A percentile compares a stretch with the other conserved stretches of the same genome.
These are phyloP conservation scores for Chamaetylas fuelleborni DNA, from an alignment of 2,113 vertebrate genomes.

Conservation along the genomic window DNA sequence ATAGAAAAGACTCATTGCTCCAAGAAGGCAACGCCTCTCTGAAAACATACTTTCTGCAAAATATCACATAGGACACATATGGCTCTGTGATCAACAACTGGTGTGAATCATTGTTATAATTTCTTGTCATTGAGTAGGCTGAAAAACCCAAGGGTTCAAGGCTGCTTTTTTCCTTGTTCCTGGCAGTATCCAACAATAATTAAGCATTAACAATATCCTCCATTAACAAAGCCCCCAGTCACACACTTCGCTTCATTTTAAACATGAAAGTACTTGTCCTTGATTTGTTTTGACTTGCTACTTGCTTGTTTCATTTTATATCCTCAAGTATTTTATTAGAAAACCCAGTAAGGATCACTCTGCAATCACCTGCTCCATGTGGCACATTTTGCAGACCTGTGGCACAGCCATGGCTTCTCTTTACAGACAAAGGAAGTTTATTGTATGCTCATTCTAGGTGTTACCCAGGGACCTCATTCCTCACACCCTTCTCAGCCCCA, in stretches of 20 bases:
- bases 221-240: background rate
- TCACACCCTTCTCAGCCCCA: background rate
- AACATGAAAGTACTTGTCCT: background rate
- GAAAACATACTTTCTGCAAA: no score
- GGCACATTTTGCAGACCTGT: background rate
- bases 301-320: background rate
- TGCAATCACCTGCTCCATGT: background rate
- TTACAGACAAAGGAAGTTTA: background rate
- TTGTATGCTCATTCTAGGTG: background rate
- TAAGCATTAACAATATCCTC: background rate
- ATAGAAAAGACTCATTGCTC: no score
- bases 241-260: background rate
- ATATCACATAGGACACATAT: no score
- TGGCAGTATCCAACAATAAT: no score
- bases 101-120: no score
- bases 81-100: no score
- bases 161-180: no score
- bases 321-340: background rate
- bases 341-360: background rate
- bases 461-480: background rate
- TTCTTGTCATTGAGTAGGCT: no score
- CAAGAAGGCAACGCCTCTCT: no score
- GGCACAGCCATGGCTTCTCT: background rate
- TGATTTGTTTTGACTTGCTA: background rate
- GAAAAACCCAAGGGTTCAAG: no score